Percentiles rank a stretch among this genome's conserved stretches.
Evolutionary conservation across 2,797 vertebrate genomes (phyloP).

Genomic region (Argentina silus): DNA sequence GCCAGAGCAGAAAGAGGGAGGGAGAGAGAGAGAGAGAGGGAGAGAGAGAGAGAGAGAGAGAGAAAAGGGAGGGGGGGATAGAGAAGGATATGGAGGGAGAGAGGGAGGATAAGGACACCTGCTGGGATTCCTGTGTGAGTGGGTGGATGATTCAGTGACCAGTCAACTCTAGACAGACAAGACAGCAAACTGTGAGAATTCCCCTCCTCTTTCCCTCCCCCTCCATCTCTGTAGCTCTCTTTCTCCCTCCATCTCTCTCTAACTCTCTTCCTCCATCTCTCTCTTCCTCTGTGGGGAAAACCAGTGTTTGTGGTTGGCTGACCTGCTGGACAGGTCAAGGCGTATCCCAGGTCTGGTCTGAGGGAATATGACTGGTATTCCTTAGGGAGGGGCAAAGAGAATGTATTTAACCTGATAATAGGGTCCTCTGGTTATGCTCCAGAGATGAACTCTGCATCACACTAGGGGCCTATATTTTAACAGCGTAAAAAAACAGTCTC

Average conservation of each 20-base stretch:
- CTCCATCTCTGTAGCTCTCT: background rate
- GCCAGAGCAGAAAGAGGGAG: background rate
- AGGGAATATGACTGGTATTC: background rate
- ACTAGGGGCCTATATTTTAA: background rate
- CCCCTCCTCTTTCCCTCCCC: constrained; percentile 30
- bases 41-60: background rate
- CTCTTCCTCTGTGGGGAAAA: background rate
- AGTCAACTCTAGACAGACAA: constrained; percentile 35
- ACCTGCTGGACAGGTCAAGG: background rate
- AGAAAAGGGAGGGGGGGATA: background rate
- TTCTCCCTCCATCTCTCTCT: background rate
- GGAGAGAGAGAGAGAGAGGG: no score
- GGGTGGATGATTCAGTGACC: constrained; percentile 29
- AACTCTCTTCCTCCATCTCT: background rate
- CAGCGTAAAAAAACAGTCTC: background rate
- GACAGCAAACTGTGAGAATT: constrained; percentile 54
- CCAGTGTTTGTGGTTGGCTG: background rate
- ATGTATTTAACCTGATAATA: background rate
- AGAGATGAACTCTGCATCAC: background rate
- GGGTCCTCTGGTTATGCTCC: background rate
- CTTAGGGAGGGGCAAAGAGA: background rate
- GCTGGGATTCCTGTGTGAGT: constrained; percentile 24
- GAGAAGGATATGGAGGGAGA: background rate
- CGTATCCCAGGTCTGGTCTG: background rate
- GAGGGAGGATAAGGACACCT: constrained; percentile 24